Conservation (phyloP, 1,140 invertebrate genomes). For the Temnothorax curvispinosus region DNA sequence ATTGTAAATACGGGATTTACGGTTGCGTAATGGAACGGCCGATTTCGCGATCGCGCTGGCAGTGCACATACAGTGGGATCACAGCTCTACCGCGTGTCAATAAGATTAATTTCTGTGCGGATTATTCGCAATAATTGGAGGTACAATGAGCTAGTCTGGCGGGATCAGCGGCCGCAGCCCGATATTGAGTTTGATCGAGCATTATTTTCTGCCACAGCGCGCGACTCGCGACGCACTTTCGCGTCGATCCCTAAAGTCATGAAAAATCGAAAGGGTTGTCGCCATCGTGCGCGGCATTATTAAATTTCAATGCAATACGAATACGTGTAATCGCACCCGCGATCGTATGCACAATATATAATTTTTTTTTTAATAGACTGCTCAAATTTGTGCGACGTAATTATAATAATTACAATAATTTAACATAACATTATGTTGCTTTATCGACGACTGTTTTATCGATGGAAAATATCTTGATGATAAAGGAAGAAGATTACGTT, state of each 20-base stretch:
- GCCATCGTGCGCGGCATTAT: background rate
- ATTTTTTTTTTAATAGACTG: background rate
- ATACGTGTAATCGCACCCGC: background rate
- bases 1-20: slow-evolving; percentile 75
- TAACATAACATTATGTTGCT: background rate
- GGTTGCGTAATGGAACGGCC: slow-evolving; percentile 58
- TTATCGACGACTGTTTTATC: slow-evolving; percentile 40
- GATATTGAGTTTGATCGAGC: slow-evolving; percentile 25
- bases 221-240: background rate
- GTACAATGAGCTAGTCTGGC: slow-evolving; percentile 33
- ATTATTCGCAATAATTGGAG: slow-evolving; percentile 72
- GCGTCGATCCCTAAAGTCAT: background rate
- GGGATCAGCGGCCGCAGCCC: background rate
- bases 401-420: background rate
- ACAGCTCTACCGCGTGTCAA: slow-evolving; percentile 67
- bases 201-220: background rate
- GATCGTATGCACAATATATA: too few relatives aligned
- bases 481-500: background rate
- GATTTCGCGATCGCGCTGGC: slow-evolving; percentile 68
- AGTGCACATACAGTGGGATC: slow-evolving; percentile 68
- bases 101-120: slow-evolving; percentile 74
- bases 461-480: background rate
- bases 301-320: background rate
- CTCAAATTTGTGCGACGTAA: background rate
- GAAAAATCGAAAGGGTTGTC: background rate